Evolutionary conservation across 2,113 vertebrate genomes (phyloP).

Genomic region (Eleginops maclovinus): DNA sequence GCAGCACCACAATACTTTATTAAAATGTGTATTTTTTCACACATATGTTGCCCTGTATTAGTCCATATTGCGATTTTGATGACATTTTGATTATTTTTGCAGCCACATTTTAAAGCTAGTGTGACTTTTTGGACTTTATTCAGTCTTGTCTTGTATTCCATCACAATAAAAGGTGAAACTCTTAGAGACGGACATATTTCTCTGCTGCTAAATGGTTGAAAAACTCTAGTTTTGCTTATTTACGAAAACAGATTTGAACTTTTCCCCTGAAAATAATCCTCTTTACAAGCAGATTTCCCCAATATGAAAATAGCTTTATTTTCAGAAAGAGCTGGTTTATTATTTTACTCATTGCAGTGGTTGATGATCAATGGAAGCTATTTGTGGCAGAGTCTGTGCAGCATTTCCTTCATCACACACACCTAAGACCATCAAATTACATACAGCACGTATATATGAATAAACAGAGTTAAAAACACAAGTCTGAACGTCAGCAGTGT

Average conservation of each 20-base stretch:
- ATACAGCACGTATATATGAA: too few species aligned
- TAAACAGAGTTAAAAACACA: background rate
- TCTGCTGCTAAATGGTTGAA: background rate
- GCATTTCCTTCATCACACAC: background rate
- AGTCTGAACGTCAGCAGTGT: background rate
- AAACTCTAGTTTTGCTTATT: too few species aligned
- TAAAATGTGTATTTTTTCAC: too few species aligned
- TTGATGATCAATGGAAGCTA: background rate
- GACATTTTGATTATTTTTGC: too few species aligned
- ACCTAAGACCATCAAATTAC: background rate
- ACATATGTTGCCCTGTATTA: too few species aligned
- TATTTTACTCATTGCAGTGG: too few species aligned
- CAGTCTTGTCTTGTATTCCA: background rate
- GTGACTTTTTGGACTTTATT: background rate
- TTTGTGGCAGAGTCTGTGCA: background rate
- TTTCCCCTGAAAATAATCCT: slow-evolving; percentile 1
- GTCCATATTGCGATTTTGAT: too few species aligned
- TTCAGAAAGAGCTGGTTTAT: background rate
- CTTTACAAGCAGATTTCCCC: background rate
- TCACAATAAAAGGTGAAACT: background rate
- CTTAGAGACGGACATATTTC: background rate
- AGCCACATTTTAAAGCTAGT: background rate
- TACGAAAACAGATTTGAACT: background rate
- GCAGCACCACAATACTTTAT: too few species aligned
- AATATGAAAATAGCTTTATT: background rate